Percentiles rank a stretch among this genome's conserved stretches.
These are phyloP conservation scores for Gadopsis marmoratus DNA, from an alignment of 2,797 vertebrate species.

Conservation along the genomic window DNA sequence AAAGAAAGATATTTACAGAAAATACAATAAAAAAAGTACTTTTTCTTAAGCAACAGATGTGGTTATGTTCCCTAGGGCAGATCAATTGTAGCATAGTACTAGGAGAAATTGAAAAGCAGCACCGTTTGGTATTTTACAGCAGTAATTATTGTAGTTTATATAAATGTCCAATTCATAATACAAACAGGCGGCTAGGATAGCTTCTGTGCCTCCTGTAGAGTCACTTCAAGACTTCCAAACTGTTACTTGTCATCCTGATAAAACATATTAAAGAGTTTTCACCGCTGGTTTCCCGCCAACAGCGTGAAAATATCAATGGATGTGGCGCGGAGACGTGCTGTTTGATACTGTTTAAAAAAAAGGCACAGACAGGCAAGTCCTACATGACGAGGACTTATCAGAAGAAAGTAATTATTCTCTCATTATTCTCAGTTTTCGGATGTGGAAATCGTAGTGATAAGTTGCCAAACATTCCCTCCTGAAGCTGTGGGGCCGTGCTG, in stretches of 20 bases:
- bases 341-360: conserved; percentile 50
- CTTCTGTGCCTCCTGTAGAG: conserved; percentile 22
- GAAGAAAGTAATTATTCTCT: conserved; percentile 60
- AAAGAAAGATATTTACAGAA: background rate
- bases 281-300: conserved; percentile 24
- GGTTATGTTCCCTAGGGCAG: background rate
- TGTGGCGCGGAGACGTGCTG: conserved; percentile 8
- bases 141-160: conserved; percentile 39
- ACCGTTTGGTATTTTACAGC: conserved; percentile 26
- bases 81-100: conserved; percentile 3
- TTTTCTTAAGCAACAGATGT: background rate
- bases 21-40: background rate
- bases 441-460: conserved; percentile 33
- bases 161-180: conserved; percentile 4
- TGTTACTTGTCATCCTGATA: conserved; percentile 51
- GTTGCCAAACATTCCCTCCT: conserved; percentile 49
- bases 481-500: conserved; percentile 52
- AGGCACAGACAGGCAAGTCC: conserved; percentile 30
- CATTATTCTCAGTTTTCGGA: conserved; percentile 56
- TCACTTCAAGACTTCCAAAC: conserved; percentile 39
- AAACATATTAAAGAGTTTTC: conserved; percentile 47
- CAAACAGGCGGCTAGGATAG: conserved; percentile 24
- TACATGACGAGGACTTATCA: conserved; percentile 32
- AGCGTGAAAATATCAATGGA: conserved; percentile 35
- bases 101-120: conserved; percentile 19